Percentiles rank a stretch among this genome's conserved stretches.
Evolutionary conservation across 2,888 invertebrate species (phyloP).

Genomic region (Tetropium fuscum): DNA sequence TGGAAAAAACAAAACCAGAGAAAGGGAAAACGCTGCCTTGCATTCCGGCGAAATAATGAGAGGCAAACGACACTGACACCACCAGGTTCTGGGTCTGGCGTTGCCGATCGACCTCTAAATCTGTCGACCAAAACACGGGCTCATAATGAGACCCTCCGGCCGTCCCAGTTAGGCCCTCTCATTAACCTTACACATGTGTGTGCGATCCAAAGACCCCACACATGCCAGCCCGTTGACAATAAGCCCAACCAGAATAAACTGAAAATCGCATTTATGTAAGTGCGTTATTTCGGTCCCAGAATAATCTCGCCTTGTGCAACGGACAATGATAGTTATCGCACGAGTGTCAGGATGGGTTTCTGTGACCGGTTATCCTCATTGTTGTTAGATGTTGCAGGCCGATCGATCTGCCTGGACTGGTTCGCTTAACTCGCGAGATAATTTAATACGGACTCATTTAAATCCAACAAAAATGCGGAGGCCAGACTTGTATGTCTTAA

Average conservation of each 20-base stretch:
- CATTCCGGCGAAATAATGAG: constrained; percentile 47
- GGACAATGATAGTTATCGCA: too few species aligned
- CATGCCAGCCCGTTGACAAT: constrained; percentile 38
- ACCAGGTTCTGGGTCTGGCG: constrained; percentile 22
- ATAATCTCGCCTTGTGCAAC: too few species aligned
- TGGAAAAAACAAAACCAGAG: too few species aligned
- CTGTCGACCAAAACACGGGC: constrained; percentile 57
- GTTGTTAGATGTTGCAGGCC: constrained; percentile 56
- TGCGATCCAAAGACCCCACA: constrained; percentile 44
- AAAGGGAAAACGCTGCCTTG: constrained; percentile 13
- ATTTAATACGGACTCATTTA: constrained; percentile 63
- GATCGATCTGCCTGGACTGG: constrained; percentile 60
- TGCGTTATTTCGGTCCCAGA: not conserved
- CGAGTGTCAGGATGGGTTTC: constrained; percentile 40
- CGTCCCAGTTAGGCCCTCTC: constrained; percentile 47
- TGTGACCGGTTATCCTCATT: constrained; percentile 51
- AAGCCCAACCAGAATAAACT: constrained; percentile 38
- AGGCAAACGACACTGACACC: constrained; percentile 47
- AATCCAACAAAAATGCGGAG: constrained; percentile 62
- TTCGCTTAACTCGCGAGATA: constrained; percentile 59
- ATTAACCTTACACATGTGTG: constrained; percentile 50
- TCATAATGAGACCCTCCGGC: constrained; percentile 56
- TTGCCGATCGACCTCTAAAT: constrained; percentile 55
- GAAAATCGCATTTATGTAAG: constrained; percentile 3
- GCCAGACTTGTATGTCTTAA: constrained; percentile 62